Conservation (phyloP, 2,113 vertebrate genomes). For the Brevimyrus niger region DNA sequence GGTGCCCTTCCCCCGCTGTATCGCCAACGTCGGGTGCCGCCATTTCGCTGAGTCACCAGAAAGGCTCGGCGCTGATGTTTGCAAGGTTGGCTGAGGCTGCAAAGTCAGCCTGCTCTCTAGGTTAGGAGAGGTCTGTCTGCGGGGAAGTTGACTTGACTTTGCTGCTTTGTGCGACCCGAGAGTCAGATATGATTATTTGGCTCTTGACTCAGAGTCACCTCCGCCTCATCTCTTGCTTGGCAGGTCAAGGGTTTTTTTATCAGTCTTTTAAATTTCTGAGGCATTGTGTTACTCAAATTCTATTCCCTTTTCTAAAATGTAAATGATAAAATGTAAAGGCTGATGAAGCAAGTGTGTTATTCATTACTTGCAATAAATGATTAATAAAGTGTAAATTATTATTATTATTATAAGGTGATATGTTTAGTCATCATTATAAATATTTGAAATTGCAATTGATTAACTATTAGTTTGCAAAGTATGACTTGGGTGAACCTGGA, state of each 20-base stretch:
- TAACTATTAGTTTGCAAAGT: neutral
- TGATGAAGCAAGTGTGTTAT: neutral
- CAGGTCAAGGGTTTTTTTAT: neutral
- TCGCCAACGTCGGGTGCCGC: neutral
- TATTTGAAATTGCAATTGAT: neutral
- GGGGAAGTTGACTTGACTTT: neutral
- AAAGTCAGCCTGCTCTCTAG: neutral
- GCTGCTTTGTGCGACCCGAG: neutral
- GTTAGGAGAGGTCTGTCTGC: neutral
- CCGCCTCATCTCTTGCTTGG: neutral
- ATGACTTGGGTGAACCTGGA: neutral
- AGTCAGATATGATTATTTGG: neutral
- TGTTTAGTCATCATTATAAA: neutral
- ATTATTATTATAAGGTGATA: neutral
- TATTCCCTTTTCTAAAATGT: neutral
- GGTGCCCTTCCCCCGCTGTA: neutral
- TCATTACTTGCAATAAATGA: neutral
- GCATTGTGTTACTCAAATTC: neutral
- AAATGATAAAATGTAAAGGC: neutral
- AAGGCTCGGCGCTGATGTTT: neutral
- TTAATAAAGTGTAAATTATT: no score
- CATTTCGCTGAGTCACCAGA: neutral
- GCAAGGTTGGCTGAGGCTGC: neutral
- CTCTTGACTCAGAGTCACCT: neutral
- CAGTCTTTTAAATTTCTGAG: neutral